Base-by-base conservation (phyloP, 2,797 vertebrate species). In the Cirrhinus mrigala region DNA sequence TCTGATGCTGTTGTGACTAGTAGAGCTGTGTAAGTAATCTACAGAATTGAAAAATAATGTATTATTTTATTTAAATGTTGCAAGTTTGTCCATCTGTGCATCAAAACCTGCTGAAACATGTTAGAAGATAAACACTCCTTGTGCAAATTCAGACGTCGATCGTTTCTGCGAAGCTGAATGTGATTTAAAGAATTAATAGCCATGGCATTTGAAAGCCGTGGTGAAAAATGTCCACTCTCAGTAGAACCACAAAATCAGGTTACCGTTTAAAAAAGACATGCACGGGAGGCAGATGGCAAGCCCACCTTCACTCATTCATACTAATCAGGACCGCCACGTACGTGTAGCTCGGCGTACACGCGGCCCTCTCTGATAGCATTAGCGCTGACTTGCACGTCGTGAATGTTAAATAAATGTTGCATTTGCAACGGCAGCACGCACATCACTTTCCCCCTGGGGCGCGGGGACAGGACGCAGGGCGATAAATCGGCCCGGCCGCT, bases 331-430 rank as follows among this genome's bases (percentile, higher is more conserved):
- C 52, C 27, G 16, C 77, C 70, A 40, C 27, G 64, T 81, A 79
- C 69, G 15, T 75, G 68, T 85, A 68, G 77, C 56, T 33, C 44
- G 8, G 50, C 48, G 58, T 69, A 73, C 46, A 64, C 76, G 68
- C 81, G 14, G 79, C 69, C 56, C 18, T 83, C 64, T 74, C 12
- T 86, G 82, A 86, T 86, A 74, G 62, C 85, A 88, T 86, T 85
- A 84, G 84, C 11, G 44, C 83, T 74, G 86, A n/a, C 73, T 62
- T 14, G 78, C 40, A 33, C 44, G 16, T 80, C 14, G 64, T 76
- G 70, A 78, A 87, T 10, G 70, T 90, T 90, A 90, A 92, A 92
- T 93, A 93, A 93, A 89, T 77, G 89, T 90, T 91, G 88, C 92
- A 91, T 92, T 93, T 92, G 89, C 33, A 9, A 84, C 85, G 83